Conservation (phyloP, 2,888 invertebrate genomes). For the Pollenia angustigena region DNA sequence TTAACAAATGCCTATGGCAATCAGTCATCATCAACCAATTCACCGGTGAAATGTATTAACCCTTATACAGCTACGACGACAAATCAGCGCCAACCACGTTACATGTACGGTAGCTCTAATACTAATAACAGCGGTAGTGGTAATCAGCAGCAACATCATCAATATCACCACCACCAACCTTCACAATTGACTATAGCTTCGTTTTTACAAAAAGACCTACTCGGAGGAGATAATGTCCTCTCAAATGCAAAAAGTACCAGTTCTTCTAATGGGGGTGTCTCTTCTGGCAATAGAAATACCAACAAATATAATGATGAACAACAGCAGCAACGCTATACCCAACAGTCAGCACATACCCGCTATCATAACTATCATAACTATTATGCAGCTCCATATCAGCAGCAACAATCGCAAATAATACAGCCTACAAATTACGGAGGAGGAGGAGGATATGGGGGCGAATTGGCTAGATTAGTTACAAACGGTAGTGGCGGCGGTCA, state of each 20-base stretch:
- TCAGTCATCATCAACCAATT: slow-evolving; percentile 37
- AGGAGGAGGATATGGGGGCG: slow-evolving; percentile 23
- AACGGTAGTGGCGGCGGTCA: slow-evolving; percentile 35
- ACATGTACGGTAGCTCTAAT: slow-evolving; percentile 53
- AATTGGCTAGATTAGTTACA: slow-evolving; percentile 17
- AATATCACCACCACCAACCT: slow-evolving; percentile 79
- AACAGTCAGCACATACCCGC: slow-evolving; percentile 57
- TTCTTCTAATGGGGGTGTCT: not conserved
- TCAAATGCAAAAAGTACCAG: slow-evolving; percentile 43
- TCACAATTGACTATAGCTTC: slow-evolving; percentile 81
- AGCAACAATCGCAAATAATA: slow-evolving; percentile 32
- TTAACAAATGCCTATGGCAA: slow-evolving; percentile 30
- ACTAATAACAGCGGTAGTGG: slow-evolving; percentile 36
- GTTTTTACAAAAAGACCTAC: slow-evolving; percentile 80
- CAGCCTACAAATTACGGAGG: slow-evolving; percentile 39
- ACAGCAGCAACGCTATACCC: slow-evolving; percentile 57
- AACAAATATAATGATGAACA: slow-evolving; percentile 60
- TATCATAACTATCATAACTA: slow-evolving; percentile 72
- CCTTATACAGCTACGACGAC: slow-evolving; percentile 50
- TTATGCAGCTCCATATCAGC: slow-evolving; percentile 64
- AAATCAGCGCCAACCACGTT: slow-evolving; percentile 66
- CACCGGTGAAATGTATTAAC: slow-evolving; percentile 56
- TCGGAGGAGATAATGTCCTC: slow-evolving; percentile 68
- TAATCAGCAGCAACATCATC: slow-evolving; percentile 62
- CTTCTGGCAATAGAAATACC: slow-evolving; percentile 20